Evolutionary conservation across 2,797 vertebrate genomes (phyloP).

Genomic region (Myotis myotis): DNA sequence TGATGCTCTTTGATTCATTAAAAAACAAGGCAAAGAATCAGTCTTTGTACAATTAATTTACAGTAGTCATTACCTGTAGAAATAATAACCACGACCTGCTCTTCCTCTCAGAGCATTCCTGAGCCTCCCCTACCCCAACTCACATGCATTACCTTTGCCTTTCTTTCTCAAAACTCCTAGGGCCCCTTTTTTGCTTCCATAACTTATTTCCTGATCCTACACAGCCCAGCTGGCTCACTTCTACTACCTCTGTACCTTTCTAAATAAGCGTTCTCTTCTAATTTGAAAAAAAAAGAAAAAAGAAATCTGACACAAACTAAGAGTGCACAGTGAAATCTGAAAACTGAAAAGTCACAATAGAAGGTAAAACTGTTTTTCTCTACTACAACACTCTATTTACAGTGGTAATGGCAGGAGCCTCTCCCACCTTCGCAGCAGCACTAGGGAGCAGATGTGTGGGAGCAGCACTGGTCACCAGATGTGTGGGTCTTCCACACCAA

Average conservation of each 20-base stretch:
- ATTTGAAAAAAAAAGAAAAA: not conserved
- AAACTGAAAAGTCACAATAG: not conserved
- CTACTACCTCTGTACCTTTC: not conserved
- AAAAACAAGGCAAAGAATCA: not conserved
- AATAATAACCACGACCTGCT: not conserved
- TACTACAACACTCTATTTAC: not conserved
- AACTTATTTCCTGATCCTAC: not conserved
- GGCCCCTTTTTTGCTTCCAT: not conserved
- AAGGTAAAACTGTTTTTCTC: not conserved
- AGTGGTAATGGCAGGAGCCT: too few relatives aligned
- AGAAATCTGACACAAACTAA: not conserved
- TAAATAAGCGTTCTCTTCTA: not conserved
- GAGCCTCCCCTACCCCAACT: rapidly evolving
- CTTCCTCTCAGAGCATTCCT: not conserved
- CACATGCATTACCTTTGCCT: not conserved
- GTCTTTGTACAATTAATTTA: not conserved
- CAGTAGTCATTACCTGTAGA: not conserved
- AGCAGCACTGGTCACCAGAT: not conserved
- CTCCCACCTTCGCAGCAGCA: too few relatives aligned
- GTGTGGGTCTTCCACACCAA: not conserved
- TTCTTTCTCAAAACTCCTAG: not conserved
- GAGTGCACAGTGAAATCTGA: not conserved
- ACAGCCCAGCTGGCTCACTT: not conserved
- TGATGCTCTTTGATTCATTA: not conserved
- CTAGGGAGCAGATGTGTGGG: too few relatives aligned